phyloP scores from a whole-genome alignment of 2,113 vertebrate species.

The Antennarius striatus region DNA sequence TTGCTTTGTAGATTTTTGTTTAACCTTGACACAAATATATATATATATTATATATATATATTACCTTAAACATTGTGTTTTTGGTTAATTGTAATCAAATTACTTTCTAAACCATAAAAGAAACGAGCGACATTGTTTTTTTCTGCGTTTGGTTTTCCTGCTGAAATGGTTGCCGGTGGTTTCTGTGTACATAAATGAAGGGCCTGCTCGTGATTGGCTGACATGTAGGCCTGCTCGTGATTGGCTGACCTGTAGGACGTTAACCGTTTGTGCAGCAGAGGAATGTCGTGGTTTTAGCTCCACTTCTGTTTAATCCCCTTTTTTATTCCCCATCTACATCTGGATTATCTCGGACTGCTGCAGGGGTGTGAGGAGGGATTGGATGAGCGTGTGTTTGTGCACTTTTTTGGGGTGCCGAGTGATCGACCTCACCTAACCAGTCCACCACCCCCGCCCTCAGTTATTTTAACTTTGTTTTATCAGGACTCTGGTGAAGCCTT shows the following conservation, averaged over 20 bases:
- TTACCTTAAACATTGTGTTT: constrained; percentile 85
- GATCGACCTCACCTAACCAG: constrained; percentile 39
- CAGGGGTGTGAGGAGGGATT: constrained; percentile 37
- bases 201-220: constrained; percentile 85
- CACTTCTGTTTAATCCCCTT: constrained; percentile 83
- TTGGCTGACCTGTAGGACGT: constrained; percentile 86
- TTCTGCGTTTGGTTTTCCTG: constrained; percentile 86
- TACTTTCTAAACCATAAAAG: constrained; percentile 77
- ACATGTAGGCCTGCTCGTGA: constrained; percentile 85
- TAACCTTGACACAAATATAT: constrained; percentile 71
- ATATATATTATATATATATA: constrained; percentile 82
- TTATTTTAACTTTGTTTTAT: constrained; percentile 34
- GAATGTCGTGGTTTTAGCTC: constrained; percentile 91
- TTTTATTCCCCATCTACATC: constrained; percentile 83
- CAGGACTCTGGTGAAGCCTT: constrained; percentile 16
- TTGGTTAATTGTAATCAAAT: constrained; percentile 78
- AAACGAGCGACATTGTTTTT: constrained; percentile 71
- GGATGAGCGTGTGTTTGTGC: constrained; percentile 70
- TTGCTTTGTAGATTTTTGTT: constrained; percentile 78
- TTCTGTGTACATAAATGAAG: constrained; percentile 90
- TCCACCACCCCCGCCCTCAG: not conserved
- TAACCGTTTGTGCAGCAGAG: constrained; percentile 93
- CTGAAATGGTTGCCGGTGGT: constrained; percentile 80
- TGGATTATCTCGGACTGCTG: constrained; percentile 80
- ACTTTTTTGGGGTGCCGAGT: constrained; percentile 68